Base-by-base conservation (phyloP, 2,888 invertebrate species). In the Eristalis pertinax region DNA sequence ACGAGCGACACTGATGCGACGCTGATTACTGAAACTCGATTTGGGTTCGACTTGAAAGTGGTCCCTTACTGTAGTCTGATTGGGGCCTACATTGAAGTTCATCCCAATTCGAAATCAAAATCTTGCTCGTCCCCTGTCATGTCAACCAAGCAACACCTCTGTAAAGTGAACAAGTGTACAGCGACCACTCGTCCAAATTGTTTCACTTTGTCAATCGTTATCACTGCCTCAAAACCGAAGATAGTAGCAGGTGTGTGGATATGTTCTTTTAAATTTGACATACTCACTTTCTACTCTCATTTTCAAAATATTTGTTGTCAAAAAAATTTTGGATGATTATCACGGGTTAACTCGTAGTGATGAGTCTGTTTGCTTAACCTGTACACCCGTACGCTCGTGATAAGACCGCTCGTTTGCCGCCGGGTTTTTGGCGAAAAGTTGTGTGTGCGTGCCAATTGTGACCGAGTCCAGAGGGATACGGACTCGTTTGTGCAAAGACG, bases 201-300 rank as follows among this genome's bases (percentile, higher is more conserved):
- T 73, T 76, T 43, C 58, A 84, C 84, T 73, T 65, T 73, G 65
- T 73, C 50, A 79, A 63, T 83, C 64, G 84, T 87, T 87, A 87
- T 87, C 87, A 70, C 58, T 87, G 76, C 75, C 68, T 83, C 43
- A 76, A 84, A 83, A 70, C 63, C 68, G 63, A 65, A 84, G 87
- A 87, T 87, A 87, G 87, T 84, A 87, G 87, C 84, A 87, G 84
- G 79, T 87, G 50, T 19, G 73, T 80, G 43, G 70, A 78, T 78
- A 79, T 68, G 64, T 76, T 63, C 32, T 26, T 67, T 78, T 24
- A 56, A 72, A 72, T 75, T 84, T 84, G 86, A 87, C 86, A 87
- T 60, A 84, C 38, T 80, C 79, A 76, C 69, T 72, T 76, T 62
- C 43, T 76, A 70, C 58, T 76, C 70, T 65, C 65, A 24, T 43